These are phyloP conservation scores for Hirtodrosophila alboralis DNA, from an alignment of 2,888 invertebrate species.

Conservation along the genomic window DNA sequence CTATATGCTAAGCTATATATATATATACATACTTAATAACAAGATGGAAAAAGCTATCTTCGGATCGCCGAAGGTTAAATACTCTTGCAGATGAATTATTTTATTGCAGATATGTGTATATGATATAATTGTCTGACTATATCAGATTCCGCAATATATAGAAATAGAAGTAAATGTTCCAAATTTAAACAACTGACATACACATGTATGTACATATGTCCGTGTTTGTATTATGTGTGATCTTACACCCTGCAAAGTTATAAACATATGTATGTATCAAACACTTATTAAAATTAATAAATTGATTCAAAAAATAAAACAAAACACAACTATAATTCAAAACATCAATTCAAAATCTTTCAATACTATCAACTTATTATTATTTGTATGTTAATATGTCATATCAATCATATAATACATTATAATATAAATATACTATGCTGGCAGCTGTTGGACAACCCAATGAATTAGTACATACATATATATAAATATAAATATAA, in stretches of 20 bases:
- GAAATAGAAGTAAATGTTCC: background rate
- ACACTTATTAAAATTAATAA: conserved; percentile 51
- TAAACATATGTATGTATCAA: conserved; percentile 33
- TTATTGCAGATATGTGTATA: conserved; percentile 8
- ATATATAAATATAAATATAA: no score
- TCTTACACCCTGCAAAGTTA: conserved; percentile 3
- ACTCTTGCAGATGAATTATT: conserved; percentile 24
- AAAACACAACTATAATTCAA: conserved; percentile 25
- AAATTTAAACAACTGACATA: no score
- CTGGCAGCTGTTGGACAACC: no score
- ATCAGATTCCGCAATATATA: conserved; percentile 4
- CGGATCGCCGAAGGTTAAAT: conserved; percentile 17
- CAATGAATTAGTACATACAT: no score
- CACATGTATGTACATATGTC: background rate
- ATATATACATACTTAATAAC: conserved; percentile 12
- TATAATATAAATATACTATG: no score
- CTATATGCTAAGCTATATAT: conserved; percentile 47
- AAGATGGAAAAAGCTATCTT: background rate
- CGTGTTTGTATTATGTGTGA: conserved; percentile 10
- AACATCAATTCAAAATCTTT: background rate
- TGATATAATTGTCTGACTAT: conserved; percentile 12
- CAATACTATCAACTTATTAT: conserved; percentile 1
- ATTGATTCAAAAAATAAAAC: conserved; percentile 53
- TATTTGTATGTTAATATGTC: no score
- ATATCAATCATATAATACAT: no score